Conservation (phyloP, 2,113 vertebrate genomes). For the Callorhinus ursinus region DNA sequence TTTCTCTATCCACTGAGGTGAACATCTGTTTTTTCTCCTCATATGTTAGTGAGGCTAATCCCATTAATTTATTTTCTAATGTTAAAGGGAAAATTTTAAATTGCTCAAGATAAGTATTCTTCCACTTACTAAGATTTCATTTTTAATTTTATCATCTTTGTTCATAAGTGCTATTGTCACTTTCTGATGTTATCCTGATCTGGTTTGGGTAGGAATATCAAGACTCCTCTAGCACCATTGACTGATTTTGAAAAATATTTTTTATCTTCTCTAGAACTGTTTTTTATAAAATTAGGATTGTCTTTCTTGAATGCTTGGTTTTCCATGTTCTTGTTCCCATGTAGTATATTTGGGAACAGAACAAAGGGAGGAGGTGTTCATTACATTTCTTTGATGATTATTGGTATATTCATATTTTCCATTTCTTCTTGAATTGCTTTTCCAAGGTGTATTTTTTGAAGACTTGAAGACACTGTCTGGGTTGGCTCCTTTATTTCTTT, state of each 20-base stretch:
- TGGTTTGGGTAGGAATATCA: not conserved
- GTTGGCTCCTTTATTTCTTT: constrained; percentile 49
- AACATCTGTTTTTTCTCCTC: not conserved
- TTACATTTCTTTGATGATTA: constrained; percentile 12
- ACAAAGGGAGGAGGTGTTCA: not conserved
- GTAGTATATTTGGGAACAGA: not conserved
- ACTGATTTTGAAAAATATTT: not conserved
- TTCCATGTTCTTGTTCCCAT: not conserved
- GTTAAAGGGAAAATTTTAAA: not conserved
- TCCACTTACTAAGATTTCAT: not conserved
- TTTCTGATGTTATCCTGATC: not conserved
- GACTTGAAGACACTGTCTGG: not conserved
- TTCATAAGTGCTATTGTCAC: not conserved
- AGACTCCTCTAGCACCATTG: not conserved
- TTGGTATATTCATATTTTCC: constrained; percentile 30
- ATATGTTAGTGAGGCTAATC: not conserved
- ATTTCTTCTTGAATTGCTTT: constrained; percentile 47
- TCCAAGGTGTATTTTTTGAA: not conserved
- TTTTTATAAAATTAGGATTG: constrained; percentile 1
- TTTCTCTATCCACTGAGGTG: not conserved
- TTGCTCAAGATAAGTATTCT: not conserved
- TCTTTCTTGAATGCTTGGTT: not conserved
- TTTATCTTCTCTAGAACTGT: not conserved
- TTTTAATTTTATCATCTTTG: constrained; percentile 15
- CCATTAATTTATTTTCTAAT: not conserved